Percentiles rank a stretch among this genome's conserved stretches.
Evolutionary conservation across 2,888 invertebrate genomes (phyloP).

Genomic region (Apamea epomidion): DNA sequence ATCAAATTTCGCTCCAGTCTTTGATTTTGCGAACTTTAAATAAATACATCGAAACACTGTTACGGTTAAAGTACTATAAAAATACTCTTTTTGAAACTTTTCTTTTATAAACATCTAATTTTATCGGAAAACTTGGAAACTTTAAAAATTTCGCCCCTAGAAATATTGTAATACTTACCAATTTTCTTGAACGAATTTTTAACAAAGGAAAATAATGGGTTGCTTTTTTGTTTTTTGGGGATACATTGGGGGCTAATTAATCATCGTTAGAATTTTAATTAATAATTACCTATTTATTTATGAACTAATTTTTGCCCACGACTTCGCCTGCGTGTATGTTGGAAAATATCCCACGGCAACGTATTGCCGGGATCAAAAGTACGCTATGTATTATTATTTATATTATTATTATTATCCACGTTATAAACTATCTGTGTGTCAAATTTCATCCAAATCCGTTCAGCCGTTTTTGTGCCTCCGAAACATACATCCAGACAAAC

Average conservation of each 20-base stretch:
- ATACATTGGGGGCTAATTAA: slow-evolving; percentile 23
- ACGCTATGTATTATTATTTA: no score
- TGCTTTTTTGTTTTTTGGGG: slow-evolving; percentile 1
- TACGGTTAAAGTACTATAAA: slow-evolving; percentile 38
- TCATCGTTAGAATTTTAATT: slow-evolving; percentile 11
- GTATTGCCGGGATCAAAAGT: neutral
- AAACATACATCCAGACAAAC: neutral
- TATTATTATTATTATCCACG: no score
- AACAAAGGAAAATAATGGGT: slow-evolving; percentile 10
- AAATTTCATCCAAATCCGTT: neutral
- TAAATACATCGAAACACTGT: slow-evolving; percentile 40
- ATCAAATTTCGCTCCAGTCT: slow-evolving; percentile 7
- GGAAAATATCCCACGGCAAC: neutral
- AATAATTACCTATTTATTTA: neutral
- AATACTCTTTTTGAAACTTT: slow-evolving; percentile 44
- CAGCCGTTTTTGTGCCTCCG: neutral
- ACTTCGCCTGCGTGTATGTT: neutral
- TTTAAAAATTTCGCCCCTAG: slow-evolving; percentile 36
- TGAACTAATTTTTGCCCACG: neutral
- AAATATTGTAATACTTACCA: slow-evolving; percentile 37
- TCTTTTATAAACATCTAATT: slow-evolving; percentile 52
- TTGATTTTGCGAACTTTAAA: slow-evolving; percentile 36
- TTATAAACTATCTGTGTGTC: neutral
- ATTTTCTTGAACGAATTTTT: slow-evolving; percentile 43
- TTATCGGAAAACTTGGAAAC: slow-evolving; percentile 51